A percentile compares a stretch with the other conserved stretches of the same genome.
These are phyloP conservation scores for Xenopus tropicalis DNA, from an alignment of 2,113 vertebrate genomes.

Conservation along the genomic window DNA sequence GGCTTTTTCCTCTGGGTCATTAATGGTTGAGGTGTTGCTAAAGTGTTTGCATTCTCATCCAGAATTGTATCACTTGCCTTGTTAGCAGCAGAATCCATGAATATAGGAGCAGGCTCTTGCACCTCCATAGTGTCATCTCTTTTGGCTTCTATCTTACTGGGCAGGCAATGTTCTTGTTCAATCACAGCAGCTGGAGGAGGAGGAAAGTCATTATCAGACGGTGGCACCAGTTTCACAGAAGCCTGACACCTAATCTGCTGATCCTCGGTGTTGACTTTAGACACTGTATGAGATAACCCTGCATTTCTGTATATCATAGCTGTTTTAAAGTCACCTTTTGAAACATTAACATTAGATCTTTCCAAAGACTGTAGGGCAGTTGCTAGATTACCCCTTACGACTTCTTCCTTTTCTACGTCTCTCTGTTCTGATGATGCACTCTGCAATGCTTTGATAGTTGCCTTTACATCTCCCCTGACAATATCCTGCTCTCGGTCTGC, in stretches of 20 bases:
- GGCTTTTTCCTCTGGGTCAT: conserved; percentile 54
- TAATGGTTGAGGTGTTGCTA: conserved; percentile 62
- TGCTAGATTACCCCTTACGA: conserved; percentile 79
- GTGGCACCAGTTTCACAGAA: conserved; percentile 49
- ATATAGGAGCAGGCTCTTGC: conserved; percentile 37
- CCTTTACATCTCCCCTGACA: conserved; percentile 70
- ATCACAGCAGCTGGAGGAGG: conserved; percentile 71
- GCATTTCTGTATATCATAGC: conserved; percentile 82
- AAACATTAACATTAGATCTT: conserved; percentile 81
- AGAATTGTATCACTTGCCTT: conserved; percentile 54
- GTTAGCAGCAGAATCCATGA: conserved; percentile 35
- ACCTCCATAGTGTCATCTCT: conserved; percentile 52
- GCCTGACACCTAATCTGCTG: conserved; percentile 46
- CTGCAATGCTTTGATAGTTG: conserved; percentile 62
- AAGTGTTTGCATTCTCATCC: conserved; percentile 59
- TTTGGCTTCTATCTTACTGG: conserved; percentile 55
- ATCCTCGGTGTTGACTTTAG: conserved; percentile 55
- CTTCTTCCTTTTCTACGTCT: conserved; percentile 75
- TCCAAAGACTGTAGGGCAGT: conserved; percentile 80
- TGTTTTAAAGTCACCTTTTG: conserved; percentile 74
- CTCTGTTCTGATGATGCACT: conserved; percentile 59
- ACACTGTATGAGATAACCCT: conserved; percentile 60
- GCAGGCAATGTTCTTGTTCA: conserved; percentile 53
- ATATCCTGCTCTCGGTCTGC: conserved; percentile 67
- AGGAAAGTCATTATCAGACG: conserved; percentile 63